Evolutionary conservation across 1,140 invertebrate genomes (phyloP).

Genomic region (Coptotermes formosanus): DNA sequence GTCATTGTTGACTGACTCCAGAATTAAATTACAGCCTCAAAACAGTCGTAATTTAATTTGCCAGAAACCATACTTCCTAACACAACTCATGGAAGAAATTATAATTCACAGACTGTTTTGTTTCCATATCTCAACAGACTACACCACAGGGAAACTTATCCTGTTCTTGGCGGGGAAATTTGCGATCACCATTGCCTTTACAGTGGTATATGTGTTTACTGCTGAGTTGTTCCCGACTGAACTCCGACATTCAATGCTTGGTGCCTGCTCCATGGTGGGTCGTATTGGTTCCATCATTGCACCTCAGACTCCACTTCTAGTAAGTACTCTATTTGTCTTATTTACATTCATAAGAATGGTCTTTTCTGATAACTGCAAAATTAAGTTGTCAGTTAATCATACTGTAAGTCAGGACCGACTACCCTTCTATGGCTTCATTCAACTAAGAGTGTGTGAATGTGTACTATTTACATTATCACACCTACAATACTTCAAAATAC

Average conservation of each 20-base stretch:
- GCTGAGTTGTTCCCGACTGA: slow-evolving; percentile 52
- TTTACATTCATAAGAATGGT: no score
- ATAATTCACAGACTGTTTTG: neutral
- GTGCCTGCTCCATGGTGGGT: slow-evolving; percentile 52
- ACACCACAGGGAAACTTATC: neutral
- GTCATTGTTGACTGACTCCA: no score
- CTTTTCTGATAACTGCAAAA: no score
- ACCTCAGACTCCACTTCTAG: slow-evolving; percentile 44
- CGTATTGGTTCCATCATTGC: slow-evolving; percentile 54
- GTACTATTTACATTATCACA: no score
- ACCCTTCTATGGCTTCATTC: no score
- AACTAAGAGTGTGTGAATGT: no score
- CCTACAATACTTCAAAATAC: no score
- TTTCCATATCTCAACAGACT: slow-evolving; percentile 8
- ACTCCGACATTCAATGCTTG: slow-evolving; percentile 51
- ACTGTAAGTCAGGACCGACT: no score
- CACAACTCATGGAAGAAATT: neutral
- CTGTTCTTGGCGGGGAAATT: slow-evolving; percentile 49
- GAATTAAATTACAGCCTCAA: neutral
- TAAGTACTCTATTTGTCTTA: slow-evolving; percentile 23
- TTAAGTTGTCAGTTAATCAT: no score
- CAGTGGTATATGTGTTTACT: slow-evolving; percentile 49
- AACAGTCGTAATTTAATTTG: neutral
- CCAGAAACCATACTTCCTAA: neutral
- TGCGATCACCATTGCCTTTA: slow-evolving; percentile 37